Conservation (phyloP, 2,888 invertebrate species). For the Polietes domitor region DNA sequence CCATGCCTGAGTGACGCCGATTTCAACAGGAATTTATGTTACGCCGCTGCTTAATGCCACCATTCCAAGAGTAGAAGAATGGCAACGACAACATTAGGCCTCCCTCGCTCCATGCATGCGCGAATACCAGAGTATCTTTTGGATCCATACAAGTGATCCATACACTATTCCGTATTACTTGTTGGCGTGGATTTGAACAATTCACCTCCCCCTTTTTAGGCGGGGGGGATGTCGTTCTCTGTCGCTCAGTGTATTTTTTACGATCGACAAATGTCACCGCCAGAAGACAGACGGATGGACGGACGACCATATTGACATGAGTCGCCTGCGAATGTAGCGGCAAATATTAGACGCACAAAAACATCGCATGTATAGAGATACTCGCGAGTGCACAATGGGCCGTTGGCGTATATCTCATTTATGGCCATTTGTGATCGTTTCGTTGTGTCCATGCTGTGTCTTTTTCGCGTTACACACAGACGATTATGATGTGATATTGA, state of each 20-base stretch:
- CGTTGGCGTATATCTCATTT: slow-evolving; percentile 30
- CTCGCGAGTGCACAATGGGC: background rate
- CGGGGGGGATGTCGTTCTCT: slow-evolving; percentile 37
- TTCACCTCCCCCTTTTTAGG: slow-evolving; percentile 28
- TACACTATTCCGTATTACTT: background rate
- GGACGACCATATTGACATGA: slow-evolving; percentile 67
- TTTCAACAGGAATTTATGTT: slow-evolving; percentile 63
- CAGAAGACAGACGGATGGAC: slow-evolving; percentile 26
- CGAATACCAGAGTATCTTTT: background rate
- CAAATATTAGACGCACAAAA: background rate
- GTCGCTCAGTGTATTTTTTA: slow-evolving; percentile 53
- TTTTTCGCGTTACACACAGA: background rate
- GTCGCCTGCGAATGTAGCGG: slow-evolving; percentile 50
- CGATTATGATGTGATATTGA: slow-evolving; percentile 57
- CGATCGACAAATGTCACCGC: slow-evolving; percentile 68
- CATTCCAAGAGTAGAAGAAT: too few relatives aligned
- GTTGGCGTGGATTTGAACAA: background rate
- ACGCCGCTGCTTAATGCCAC: slow-evolving; percentile 50
- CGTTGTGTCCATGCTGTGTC: background rate
- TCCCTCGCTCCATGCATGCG: background rate
- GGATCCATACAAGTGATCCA: slow-evolving; percentile 36
- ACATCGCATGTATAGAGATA: background rate
- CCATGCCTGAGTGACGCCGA: slow-evolving; percentile 62
- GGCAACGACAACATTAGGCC: slow-evolving; percentile 7
- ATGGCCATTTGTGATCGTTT: slow-evolving; percentile 17